Base-by-base conservation (phyloP, 2,797 vertebrate genomes). In the Poeciliopsis gracilis region DNA sequence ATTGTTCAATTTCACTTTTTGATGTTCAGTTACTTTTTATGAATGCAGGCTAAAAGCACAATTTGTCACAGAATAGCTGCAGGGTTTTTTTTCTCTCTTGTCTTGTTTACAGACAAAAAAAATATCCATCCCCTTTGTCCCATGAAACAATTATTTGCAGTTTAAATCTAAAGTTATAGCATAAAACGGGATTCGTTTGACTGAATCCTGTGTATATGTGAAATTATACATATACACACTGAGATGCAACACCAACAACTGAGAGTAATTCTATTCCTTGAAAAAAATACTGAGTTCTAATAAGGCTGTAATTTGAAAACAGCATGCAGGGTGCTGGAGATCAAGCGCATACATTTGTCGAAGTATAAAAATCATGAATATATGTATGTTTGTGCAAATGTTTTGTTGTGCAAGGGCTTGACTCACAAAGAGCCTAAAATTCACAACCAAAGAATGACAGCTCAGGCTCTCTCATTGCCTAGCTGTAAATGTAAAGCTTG, bases 341-440 rank as follows among this genome's bases (percentile, higher is more conserved):
- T 86, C 33, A 59, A 82, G 78, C 36, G 76, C 75, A 77, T 84
- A 63, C 76, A 83, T 53, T 71, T 78, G 78, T 79, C n/a, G 8
- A 73, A 81, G 78, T 77, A 83, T 63, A 87, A 57, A 86, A 85
- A 82, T 78, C 81, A 89, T 84, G 78, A 91, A 93, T 93, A 90
- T 90, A 92, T 91, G 87, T 89, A 85, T 5, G 66, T 88, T 80
- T 88, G 75, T 84, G 84, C 86, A 79, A 87, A 85, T 84, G 80
- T 82, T 77, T 81, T 78, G 76, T 63, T 84, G 80, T 81, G 81
- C 69, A 55, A 55, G 85, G 61, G 61, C 80, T 76, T 0, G 55
- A 72, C 74, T 77, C 78, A 86, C 80, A 63, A 51, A 61, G 45
- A 77, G 78, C 45, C 87, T 89, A 78, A 85, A 85, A 90, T 90